Evolutionary conservation across 2,888 invertebrate species (phyloP).

Genomic region (Catocala nupta): DNA sequence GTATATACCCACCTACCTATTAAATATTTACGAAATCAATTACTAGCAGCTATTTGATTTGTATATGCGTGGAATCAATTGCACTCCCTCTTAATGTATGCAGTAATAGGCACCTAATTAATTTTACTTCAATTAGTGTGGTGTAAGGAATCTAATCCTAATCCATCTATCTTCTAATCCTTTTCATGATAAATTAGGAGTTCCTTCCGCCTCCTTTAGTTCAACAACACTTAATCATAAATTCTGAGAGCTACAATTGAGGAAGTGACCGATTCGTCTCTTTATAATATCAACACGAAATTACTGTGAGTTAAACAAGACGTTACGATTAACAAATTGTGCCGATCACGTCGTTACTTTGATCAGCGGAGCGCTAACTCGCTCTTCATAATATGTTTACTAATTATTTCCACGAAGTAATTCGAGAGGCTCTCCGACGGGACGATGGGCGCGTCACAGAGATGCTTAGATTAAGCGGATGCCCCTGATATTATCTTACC

Average conservation of each 20-base stretch:
- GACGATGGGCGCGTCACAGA: constrained; percentile 61
- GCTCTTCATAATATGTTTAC: constrained; percentile 59
- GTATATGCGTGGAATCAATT: neutral
- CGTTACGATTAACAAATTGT: constrained; percentile 55
- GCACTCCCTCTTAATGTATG: neutral
- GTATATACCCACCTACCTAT: neutral
- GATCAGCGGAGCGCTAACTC: constrained; percentile 57
- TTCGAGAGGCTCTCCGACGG: constrained; percentile 55
- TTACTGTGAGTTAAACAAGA: constrained; percentile 51
- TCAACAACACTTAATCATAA: constrained; percentile 27
- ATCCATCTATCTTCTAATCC: neutral
- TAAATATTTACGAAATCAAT: neutral
- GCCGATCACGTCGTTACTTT: constrained; percentile 52
- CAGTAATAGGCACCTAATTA: neutral
- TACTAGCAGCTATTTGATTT: neutral
- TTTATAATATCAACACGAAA: constrained; percentile 48
- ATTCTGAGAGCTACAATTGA: constrained; percentile 11
- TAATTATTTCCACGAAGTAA: constrained; percentile 67
- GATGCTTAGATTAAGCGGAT: constrained; percentile 67
- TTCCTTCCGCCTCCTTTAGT: neutral
- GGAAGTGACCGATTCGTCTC: constrained; percentile 26
- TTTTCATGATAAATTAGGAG: neutral
- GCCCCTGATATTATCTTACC: constrained; percentile 71
- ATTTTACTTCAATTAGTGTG: neutral
- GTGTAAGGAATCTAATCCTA: neutral